These are phyloP conservation scores for Stercorarius parasiticus DNA, from an alignment of 2,113 vertebrate species.

Conservation along the genomic window DNA sequence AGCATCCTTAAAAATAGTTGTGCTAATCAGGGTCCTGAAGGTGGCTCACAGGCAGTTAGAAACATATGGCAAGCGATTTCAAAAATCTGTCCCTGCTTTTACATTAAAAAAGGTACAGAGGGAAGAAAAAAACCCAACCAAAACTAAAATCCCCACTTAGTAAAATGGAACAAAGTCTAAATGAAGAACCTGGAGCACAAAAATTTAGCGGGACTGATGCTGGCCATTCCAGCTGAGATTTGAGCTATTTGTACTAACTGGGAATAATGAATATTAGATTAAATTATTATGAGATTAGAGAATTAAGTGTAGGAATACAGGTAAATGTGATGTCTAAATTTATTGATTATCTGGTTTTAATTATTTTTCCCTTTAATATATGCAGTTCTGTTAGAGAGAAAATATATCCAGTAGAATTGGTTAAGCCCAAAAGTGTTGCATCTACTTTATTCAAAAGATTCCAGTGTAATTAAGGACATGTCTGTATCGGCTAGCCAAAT, in stretches of 20 bases:
- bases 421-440: neutral
- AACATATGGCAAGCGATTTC: neutral
- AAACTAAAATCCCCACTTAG: neutral
- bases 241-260: neutral
- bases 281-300: neutral
- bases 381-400: neutral
- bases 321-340: neutral
- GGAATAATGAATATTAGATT: neutral
- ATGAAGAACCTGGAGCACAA: neutral
- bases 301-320: neutral
- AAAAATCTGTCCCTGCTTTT: neutral
- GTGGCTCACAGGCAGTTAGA: neutral
- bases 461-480: neutral
- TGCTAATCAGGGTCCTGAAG: neutral
- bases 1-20: neutral
- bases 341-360: neutral
- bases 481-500: neutral
- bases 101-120: neutral
- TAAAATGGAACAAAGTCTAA: neutral
- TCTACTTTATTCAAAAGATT: neutral
- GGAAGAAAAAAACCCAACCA: neutral
- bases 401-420: neutral
- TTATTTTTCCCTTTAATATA: neutral
- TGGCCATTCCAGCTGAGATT: neutral
- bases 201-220: neutral